A percentile compares a stretch with the other conserved stretches of the same genome.
These are phyloP conservation scores for Monomorium pharaonis DNA, from an alignment of 1,140 invertebrate genomes.

Conservation along the genomic window DNA sequence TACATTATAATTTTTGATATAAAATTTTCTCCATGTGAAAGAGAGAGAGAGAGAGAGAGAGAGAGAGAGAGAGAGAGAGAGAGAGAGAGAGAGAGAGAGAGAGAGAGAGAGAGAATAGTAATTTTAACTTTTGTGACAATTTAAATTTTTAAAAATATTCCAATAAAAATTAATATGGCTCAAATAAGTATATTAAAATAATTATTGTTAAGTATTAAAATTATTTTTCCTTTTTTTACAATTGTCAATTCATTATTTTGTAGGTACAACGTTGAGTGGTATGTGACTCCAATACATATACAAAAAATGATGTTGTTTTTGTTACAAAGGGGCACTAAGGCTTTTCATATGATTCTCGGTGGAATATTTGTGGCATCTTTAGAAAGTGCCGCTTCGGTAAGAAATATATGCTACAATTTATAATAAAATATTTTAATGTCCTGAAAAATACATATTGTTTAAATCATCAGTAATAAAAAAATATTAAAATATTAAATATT, in stretches of 20 bases:
- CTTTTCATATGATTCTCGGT: conserved; percentile 10
- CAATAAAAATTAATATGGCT: not conserved
- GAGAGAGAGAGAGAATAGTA: no score
- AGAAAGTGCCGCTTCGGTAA: conserved; percentile 5
- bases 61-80: no score
- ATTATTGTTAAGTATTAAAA: not conserved
- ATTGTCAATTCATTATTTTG: not conserved
- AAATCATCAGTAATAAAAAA: no score
- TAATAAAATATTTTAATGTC: not conserved
- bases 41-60: no score
- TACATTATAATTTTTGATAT: no score
- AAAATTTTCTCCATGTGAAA: no score
- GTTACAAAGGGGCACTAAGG: not conserved
- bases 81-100: no score
- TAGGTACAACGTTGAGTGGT: conserved; percentile 32
- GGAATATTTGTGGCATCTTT: conserved; percentile 14
- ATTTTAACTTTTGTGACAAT: not conserved
- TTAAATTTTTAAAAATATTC: not conserved
- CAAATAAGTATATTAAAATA: no score
- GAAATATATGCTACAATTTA: not conserved
- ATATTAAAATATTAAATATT: no score
- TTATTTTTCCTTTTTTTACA: not conserved
- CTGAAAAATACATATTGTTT: not conserved
- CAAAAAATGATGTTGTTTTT: conserved; percentile 38
- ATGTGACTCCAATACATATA: conserved; percentile 11